Conservation (phyloP, 2,797 vertebrate genomes). For the Myotis myotis region DNA sequence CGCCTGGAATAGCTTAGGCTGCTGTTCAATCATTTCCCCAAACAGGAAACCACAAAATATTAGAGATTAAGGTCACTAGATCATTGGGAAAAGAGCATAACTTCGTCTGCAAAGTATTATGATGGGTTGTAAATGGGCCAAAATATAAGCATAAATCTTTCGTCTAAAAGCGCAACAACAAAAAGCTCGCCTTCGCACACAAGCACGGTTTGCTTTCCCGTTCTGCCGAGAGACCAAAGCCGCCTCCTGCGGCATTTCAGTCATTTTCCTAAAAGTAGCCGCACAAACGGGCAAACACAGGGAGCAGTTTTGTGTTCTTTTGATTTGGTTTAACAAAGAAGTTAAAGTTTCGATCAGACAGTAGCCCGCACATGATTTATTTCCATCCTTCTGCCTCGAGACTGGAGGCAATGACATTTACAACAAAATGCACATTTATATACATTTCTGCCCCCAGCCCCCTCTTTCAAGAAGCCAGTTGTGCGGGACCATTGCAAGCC, state of each 20-base stretch:
- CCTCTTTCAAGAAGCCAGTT: not conserved
- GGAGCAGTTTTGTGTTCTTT: slow-evolving; percentile 12
- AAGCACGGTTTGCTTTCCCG: slow-evolving; percentile 37
- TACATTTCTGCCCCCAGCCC: not conserved
- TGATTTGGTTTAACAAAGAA: not conserved
- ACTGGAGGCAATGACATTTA: not conserved
- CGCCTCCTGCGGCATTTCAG: not conserved
- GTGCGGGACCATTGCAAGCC: not conserved
- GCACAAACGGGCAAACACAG: not conserved
- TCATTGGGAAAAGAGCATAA: slow-evolving; percentile 72
- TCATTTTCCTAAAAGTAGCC: slow-evolving; percentile 45
- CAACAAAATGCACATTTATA: not conserved
- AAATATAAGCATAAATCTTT: slow-evolving; percentile 62
- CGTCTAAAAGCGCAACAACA: slow-evolving; percentile 53
- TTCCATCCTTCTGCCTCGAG: not conserved
- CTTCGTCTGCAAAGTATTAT: slow-evolving; percentile 73
- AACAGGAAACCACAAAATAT: slow-evolving; percentile 78
- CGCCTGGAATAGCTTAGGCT: slow-evolving; percentile 68
- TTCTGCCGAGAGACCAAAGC: not conserved
- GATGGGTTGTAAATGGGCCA: slow-evolving; percentile 68
- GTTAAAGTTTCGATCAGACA: not conserved
- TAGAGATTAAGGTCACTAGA: slow-evolving; percentile 74
- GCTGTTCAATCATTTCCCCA: slow-evolving; percentile 71
- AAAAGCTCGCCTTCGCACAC: slow-evolving; percentile 38
- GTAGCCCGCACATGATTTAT: not conserved